Evolutionary conservation across 1,140 invertebrate species (phyloP).

Genomic region (Babylonia areolata): DNA sequence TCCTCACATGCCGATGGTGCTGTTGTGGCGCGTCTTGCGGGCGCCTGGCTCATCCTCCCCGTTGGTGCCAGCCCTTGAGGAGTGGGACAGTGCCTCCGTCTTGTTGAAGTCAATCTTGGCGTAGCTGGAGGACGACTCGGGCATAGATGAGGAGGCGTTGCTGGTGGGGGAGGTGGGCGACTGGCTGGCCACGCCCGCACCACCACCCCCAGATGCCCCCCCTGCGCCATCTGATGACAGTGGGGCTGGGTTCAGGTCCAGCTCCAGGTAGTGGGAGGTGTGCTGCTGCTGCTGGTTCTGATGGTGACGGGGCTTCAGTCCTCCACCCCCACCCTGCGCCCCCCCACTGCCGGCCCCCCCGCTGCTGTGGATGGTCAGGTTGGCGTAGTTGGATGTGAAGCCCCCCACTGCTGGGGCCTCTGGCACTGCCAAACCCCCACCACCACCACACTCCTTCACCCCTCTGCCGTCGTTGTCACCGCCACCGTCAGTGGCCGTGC

Average conservation of each 20-base stretch:
- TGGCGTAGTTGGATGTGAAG: slow-evolving; percentile 58
- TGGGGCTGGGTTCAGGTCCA: slow-evolving; percentile 82
- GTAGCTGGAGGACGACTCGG: slow-evolving; percentile 79
- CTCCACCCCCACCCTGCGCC: background rate
- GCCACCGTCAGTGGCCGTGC: background rate
- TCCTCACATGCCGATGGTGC: slow-evolving; percentile 63
- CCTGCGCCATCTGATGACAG: slow-evolving; percentile 24
- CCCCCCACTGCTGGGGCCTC: slow-evolving; percentile 19
- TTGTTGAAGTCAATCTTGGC: slow-evolving; percentile 96
- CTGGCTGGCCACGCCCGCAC: slow-evolving; percentile 45
- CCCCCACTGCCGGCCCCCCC: background rate
- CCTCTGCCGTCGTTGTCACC: background rate
- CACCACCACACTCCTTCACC: background rate
- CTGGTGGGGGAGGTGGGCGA: slow-evolving; percentile 79
- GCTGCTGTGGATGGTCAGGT: slow-evolving; percentile 46
- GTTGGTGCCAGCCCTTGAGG: slow-evolving; percentile 65
- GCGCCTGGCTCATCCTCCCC: background rate
- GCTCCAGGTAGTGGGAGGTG: slow-evolving; percentile 85
- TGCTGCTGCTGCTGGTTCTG: slow-evolving; percentile 43
- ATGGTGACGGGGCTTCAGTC: background rate
- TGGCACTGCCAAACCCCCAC: slow-evolving; percentile 35
- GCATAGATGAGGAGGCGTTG: slow-evolving; percentile 48
- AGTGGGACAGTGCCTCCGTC: slow-evolving; percentile 85
- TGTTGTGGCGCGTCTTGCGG: slow-evolving; percentile 75
- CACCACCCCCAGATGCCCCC: slow-evolving; percentile 31